Evolutionary conservation across 2,888 invertebrate species (phyloP), one percentile per base, ranked within the genome.

Genomic region (Archaeoteleia sp.): DNA sequence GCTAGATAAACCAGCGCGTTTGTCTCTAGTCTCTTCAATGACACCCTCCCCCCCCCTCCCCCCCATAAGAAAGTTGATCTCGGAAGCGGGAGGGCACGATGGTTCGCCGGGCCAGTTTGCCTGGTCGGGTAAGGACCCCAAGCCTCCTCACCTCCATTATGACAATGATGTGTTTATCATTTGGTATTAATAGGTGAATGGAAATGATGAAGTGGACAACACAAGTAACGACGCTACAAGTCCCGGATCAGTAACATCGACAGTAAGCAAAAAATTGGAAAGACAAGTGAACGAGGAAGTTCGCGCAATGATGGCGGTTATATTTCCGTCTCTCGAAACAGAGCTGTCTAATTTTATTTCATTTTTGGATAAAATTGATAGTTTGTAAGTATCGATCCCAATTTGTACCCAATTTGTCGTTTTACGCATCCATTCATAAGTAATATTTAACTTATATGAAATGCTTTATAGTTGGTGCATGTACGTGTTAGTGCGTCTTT

Each of bases 401-500:
- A n/a, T n/a, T n/a, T n/a, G n/a, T n/a, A n/a, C n/a, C n/a, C n/a
- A n/a, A n/a, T n/a, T n/a, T n/a, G n/a, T n/a, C n/a, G 15, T 15
- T 14, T 9, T 23, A 9, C 13, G 17, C 3, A 9, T 20, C 17
- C 13, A 13, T 15, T 37, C 4, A 34, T 34, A 34, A 12, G 10
- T 12, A 13, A 1, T 25, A 25, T 20, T 39, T 39, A 6, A 39
- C 23, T 42, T 7, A 29, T n/a, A n/a, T 29, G 3, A 37, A 14
- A 40, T 60, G 67, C 30, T 73, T 83, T 86, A 55, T 79, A 97
- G 96, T 86, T 96, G 96, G 83, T 96, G 95, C 48, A 94, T 98
- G 90, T 95, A 96, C 75, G 94, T 97, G 67, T 88, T 98, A 79
- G 97, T 97, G 8, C 91, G 95, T 73, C 89, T 97, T 78, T 95